Conservation (phyloP, 2,888 invertebrate species). For the Cepaea hortensis region DNA sequence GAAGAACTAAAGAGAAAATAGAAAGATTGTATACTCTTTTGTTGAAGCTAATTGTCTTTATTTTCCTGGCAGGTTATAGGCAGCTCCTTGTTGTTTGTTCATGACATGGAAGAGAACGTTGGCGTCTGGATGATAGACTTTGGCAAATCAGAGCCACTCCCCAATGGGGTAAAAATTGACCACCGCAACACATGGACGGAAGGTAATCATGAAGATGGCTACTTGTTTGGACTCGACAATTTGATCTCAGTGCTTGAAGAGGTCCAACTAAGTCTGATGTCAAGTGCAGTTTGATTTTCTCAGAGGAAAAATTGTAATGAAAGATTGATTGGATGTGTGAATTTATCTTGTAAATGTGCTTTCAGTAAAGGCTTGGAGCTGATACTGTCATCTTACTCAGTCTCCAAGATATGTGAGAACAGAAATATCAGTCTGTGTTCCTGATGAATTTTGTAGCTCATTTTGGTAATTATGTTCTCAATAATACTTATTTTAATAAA, state of each 20-base stretch:
- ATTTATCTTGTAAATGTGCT: too few relatives aligned
- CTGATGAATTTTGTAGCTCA: too few relatives aligned
- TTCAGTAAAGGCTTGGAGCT: too few relatives aligned
- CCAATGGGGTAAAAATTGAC: slow-evolving; percentile 83
- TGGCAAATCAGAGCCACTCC: slow-evolving; percentile 74
- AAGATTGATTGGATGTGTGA: too few relatives aligned
- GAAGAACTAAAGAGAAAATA: not conserved
- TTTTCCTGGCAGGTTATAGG: slow-evolving; percentile 72
- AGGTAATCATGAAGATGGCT: slow-evolving; percentile 97
- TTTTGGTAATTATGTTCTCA: too few relatives aligned
- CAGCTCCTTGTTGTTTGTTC: slow-evolving; percentile 75
- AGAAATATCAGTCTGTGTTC: too few relatives aligned
- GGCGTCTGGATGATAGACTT: slow-evolving; percentile 77
- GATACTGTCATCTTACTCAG: too few relatives aligned
- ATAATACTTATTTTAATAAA: too few relatives aligned
- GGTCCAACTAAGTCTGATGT: slow-evolving; percentile 49
- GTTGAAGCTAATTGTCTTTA: too few relatives aligned
- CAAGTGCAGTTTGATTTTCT: slow-evolving; percentile 40
- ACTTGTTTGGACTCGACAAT: slow-evolving; percentile 92
- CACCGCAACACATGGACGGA: slow-evolving; percentile 90
- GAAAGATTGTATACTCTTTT: too few relatives aligned
- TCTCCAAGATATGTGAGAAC: too few relatives aligned
- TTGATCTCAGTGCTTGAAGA: slow-evolving; percentile 87
- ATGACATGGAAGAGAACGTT: slow-evolving; percentile 69
- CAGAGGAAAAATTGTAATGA: too few relatives aligned